phyloP scores from a whole-genome alignment of 2,113 vertebrate species.

The Scophthalmus maximus region DNA sequence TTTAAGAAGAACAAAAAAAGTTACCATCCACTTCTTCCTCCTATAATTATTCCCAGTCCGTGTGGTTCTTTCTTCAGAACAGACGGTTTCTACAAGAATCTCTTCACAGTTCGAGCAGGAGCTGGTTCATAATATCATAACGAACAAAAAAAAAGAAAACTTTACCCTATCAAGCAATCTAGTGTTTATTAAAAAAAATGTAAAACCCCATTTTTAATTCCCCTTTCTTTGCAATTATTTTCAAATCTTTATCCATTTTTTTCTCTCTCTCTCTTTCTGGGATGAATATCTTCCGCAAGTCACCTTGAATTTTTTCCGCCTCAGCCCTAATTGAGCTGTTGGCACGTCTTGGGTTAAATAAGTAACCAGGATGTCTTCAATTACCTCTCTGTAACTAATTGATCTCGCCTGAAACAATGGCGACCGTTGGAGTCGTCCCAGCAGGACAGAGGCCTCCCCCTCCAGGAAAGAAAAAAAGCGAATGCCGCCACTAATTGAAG shows the following conservation, averaged over 20 bases:
- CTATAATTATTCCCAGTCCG: too few relatives aligned
- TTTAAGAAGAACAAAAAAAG: too few relatives aligned
- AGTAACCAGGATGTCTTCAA: slow-evolving; percentile 52
- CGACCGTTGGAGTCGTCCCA: slow-evolving; percentile 55
- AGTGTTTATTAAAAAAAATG: too few relatives aligned
- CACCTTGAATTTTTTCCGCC: slow-evolving; percentile 5
- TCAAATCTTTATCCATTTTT: background rate
- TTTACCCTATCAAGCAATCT: too few relatives aligned
- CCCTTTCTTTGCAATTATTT: too few relatives aligned
- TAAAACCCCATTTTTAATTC: too few relatives aligned
- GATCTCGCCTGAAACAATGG: slow-evolving; percentile 70
- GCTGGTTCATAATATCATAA: too few relatives aligned
- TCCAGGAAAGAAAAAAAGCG: slow-evolving; percentile 43
- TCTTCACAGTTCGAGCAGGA: too few relatives aligned
- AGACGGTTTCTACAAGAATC: too few relatives aligned
- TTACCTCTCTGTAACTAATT: slow-evolving; percentile 73
- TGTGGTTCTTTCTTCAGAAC: too few relatives aligned
- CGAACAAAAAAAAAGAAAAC: too few relatives aligned
- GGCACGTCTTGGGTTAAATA: slow-evolving; percentile 60
- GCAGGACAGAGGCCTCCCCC: slow-evolving; percentile 38
- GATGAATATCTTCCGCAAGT: background rate
- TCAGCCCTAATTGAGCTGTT: slow-evolving; percentile 56
- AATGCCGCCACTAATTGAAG: slow-evolving; percentile 67
- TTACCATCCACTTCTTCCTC: too few relatives aligned
- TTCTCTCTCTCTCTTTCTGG: background rate